Evolutionary conservation across 2,797 vertebrate species (phyloP), one percentile per base, ranked within the genome.

Genomic region (Cossypha dichroa): DNA sequence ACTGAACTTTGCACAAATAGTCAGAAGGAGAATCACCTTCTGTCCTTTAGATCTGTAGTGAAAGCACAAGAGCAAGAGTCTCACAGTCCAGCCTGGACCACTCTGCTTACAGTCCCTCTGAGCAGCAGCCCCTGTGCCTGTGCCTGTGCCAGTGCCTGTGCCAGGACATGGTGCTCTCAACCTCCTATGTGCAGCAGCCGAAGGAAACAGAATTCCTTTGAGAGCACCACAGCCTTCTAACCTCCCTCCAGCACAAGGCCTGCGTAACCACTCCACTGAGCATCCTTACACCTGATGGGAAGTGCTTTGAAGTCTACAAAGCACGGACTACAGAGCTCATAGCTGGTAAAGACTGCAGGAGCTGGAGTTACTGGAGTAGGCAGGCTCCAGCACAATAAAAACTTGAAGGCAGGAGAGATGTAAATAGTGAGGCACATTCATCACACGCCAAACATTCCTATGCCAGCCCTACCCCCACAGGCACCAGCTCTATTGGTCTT

Each of bases 381-480:
- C 88, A 73, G 59, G 36, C 38, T 59, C 58, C 55, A 51, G 49
- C 20, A 40, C 64, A 90, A 48, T 6, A 54, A 88, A 75, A 95
- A 88, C 54, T 56, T 36, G 34, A 63, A 80, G 59, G 3, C 15
- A 7, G 66, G 2, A 52, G 56, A 63, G 58, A 85, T 13, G n/a
- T 6, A 51, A 85, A 80, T 5, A 91, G 72, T 40, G 15, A 41
- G 76, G 75, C 25, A 31, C 82, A 96, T 88, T 93, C 87, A 82
- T 43, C 5, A 7, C 60, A 56, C 3, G 40, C 80, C 85, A 74
- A 75, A 48, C 79, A 93, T 91, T 95, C 83, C 60, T 83, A 17
- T 11, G 29, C 26, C 33, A 73, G 73, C 85, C 45, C 85, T 72
- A n/a, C 66, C 62, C 70, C 54, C 72, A 63, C 43, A 6, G 60